Percentiles rank a stretch among this genome's conserved stretches.
These are phyloP conservation scores for Shargacucullia verbasci DNA, from an alignment of 2,888 invertebrate species.

Conservation along the genomic window DNA sequence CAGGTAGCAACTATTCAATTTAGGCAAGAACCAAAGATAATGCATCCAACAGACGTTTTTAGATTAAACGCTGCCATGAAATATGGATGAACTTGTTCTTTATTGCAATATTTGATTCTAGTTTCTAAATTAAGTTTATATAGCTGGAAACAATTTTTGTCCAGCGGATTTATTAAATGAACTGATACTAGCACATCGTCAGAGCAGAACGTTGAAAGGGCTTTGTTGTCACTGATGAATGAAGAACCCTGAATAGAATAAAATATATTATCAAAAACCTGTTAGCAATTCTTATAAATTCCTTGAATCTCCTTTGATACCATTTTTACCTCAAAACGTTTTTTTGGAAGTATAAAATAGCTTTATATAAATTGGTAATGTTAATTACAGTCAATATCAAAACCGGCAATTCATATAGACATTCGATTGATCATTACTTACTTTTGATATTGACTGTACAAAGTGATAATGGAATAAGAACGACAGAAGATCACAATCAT, in stretches of 20 bases:
- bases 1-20: constrained; percentile 54
- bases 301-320: background rate
- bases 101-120: constrained; percentile 10
- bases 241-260: background rate
- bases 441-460: too few species aligned
- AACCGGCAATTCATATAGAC: too few species aligned
- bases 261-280: background rate
- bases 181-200: background rate
- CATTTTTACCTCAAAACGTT: background rate
- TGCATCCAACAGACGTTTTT: constrained; percentile 22
- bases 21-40: constrained; percentile 47
- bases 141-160: constrained; percentile 4
- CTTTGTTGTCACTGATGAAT: background rate
- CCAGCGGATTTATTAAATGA: constrained; percentile 4
- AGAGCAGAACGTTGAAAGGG: background rate
- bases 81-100: constrained; percentile 30
- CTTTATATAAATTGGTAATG: too few species aligned
- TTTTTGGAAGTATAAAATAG: too few species aligned
- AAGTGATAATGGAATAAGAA: too few species aligned
- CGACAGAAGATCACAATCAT: too few species aligned
- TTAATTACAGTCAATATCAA: too few species aligned
- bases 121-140: constrained; percentile 19
- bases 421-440: too few species aligned
- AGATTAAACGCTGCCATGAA: constrained; percentile 16
- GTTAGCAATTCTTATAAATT: too few species aligned